A percentile compares a stretch with the other conserved stretches of the same genome.
phyloP scores from a whole-genome alignment of 1,140 invertebrate genomes.

The Orchestia grillus region DNA sequence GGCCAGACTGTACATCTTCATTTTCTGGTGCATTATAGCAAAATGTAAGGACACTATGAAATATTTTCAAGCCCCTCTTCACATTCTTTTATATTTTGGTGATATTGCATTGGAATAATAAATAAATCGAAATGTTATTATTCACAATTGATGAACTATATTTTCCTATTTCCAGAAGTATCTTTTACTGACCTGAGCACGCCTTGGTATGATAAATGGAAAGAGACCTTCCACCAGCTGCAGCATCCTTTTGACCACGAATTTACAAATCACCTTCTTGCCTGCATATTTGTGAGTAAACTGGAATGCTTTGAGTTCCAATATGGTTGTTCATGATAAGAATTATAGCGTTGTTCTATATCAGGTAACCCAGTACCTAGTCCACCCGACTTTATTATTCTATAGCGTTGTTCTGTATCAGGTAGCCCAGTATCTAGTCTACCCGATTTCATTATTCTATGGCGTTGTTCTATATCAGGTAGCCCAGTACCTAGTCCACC shows the following conservation, averaged over 20 bases:
- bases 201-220: conserved; percentile 97
- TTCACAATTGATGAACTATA: background rate
- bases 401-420: no score
- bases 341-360: background rate
- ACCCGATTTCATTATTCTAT: no score
- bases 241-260: conserved; percentile 95
- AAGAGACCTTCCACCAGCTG: conserved; percentile 87
- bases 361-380: no score
- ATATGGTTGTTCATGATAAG: background rate
- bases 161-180: conserved; percentile 61
- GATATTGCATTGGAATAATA: background rate
- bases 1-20: no score
- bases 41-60: no score
- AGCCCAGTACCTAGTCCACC: no score
- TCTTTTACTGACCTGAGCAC: conserved; percentile 72
- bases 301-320: background rate
- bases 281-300: conserved; percentile 77
- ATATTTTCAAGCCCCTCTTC: background rate
- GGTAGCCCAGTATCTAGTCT: no score
- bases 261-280: conserved; percentile 93
- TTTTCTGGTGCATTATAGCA: no score
- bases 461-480: no score
- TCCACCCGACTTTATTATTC: no score
- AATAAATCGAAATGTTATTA: background rate
- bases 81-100: background rate